A percentile compares a stretch with the other conserved stretches of the same genome.
These are phyloP conservation scores for Colius striatus DNA, from an alignment of 2,113 vertebrate species.

Conservation along the genomic window DNA sequence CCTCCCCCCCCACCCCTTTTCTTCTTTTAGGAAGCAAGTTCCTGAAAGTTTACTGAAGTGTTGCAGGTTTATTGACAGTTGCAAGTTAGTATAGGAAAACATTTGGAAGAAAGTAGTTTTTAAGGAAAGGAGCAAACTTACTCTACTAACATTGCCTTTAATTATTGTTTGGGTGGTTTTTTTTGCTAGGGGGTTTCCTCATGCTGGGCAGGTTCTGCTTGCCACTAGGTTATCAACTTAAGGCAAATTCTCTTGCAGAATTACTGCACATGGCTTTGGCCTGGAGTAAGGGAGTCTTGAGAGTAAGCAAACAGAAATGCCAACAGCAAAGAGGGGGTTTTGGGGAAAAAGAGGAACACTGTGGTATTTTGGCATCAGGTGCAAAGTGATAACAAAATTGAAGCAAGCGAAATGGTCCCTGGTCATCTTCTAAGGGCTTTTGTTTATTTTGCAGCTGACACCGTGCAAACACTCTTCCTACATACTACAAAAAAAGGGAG, in stretches of 20 bases:
- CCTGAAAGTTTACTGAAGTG: neutral
- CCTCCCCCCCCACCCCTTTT: too few relatives aligned
- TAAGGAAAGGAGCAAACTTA: neutral
- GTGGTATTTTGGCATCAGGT: neutral
- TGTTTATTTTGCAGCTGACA: neutral
- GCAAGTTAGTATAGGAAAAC: neutral
- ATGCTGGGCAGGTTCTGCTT: neutral
- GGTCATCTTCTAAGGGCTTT: neutral
- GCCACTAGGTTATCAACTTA: neutral
- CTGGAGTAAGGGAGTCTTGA: neutral
- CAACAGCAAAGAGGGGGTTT: neutral
- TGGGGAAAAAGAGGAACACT: neutral
- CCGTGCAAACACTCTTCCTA: neutral
- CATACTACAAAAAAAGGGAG: neutral
- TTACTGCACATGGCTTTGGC: neutral
- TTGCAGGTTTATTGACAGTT: neutral
- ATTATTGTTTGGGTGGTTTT: too few relatives aligned
- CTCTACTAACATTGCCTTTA: neutral
- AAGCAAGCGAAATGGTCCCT: neutral
- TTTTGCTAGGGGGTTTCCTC: neutral
- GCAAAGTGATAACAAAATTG: neutral
- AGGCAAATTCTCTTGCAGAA: neutral
- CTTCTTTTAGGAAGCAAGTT: neutral
- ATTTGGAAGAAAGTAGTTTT: neutral
- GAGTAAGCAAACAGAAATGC: neutral